Base-by-base conservation (phyloP, 2,888 invertebrate genomes). In the Leucophora obtusa region DNA sequence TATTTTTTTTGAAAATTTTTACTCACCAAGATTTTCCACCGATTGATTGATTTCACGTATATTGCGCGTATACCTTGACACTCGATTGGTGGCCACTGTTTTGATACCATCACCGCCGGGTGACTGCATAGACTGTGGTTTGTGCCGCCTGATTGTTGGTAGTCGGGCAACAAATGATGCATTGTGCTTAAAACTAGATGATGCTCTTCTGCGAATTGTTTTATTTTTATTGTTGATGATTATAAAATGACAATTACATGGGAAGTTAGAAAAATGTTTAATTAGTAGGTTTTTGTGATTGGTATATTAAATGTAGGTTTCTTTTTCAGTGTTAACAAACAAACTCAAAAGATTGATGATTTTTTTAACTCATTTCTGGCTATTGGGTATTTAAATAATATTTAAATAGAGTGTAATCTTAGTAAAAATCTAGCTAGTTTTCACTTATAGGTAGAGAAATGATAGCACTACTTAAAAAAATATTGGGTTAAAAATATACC, bases 131-230 rank as follows among this genome's bases (percentile, higher is more conserved):
- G 95, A 94, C 85, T 94, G 93, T 89, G 94, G 94, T 90, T 95
- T 95, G 92, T 95, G 94, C 53, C 96, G 93, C 80, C 96, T 93
- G 90, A 96, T 96, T 83, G 96, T 96, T 86, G 97, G 96, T 91
- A 97, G 93, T 85, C 97, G 94, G 87, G 96, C 96, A 90, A 97
- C 96, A 92, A 97, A 97, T 74, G 97, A 97, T 85, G 96, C 95
- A 91, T 97, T 97, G 93, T 96, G 96, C 93, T 97, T 96, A 93
- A 96, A 97, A 91, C 96, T 96, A 91, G 92, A 93, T 88, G 95
- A 94, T 90, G 94, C 93, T 88, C 94, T 93, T 91, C 94, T 94
- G 70, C 77, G 33, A 65, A 58, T 58, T 56, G 35, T 72, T 17
- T 50, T 58, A 33, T 54, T 51, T 70, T 56, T 80, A 78, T 83